Evolutionary conservation across 2,797 vertebrate genomes (phyloP).

Genomic region (Epinephelus coioides): DNA sequence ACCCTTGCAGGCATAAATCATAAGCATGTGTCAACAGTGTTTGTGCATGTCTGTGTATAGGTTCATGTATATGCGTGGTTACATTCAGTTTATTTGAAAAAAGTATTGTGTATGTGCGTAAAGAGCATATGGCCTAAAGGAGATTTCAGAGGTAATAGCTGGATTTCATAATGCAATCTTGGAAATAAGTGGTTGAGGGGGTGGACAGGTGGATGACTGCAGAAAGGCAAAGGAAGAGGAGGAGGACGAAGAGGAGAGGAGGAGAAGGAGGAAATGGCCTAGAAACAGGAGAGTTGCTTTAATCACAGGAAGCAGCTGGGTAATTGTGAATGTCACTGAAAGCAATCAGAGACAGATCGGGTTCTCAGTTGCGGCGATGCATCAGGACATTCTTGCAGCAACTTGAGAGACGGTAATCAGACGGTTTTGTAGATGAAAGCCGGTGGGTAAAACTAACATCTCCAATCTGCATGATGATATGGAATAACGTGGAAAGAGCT

Average conservation of each 20-base stretch:
- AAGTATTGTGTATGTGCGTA: neutral
- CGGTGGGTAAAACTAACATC: conserved; percentile 44
- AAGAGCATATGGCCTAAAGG: neutral
- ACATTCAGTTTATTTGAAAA: neutral
- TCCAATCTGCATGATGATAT: conserved; percentile 53
- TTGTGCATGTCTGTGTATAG: neutral
- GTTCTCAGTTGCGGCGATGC: conserved; percentile 43
- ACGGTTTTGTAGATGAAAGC: conserved; percentile 71
- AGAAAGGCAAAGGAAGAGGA: conserved; percentile 19
- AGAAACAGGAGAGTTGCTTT: conserved; percentile 73
- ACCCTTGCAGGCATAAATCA: too few relatives aligned
- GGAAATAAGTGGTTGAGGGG: conserved; percentile 28
- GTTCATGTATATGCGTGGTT: neutral
- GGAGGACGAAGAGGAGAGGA: conserved; percentile 20
- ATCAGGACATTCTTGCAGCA: conserved; percentile 55
- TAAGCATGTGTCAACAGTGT: too few relatives aligned
- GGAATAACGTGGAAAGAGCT: conserved; percentile 41
- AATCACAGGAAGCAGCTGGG: conserved; percentile 78
- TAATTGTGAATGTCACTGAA: conserved; percentile 77
- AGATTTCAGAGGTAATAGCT: conserved; percentile 15
- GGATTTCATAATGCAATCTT: conserved; percentile 29
- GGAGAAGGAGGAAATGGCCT: conserved; percentile 56
- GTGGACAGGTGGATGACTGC: conserved; percentile 58
- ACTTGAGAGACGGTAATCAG: conserved; percentile 71
- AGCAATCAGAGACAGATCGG: conserved; percentile 67